phyloP scores from a whole-genome alignment of 2,113 vertebrate species.

The Neofelis nebulosa region DNA sequence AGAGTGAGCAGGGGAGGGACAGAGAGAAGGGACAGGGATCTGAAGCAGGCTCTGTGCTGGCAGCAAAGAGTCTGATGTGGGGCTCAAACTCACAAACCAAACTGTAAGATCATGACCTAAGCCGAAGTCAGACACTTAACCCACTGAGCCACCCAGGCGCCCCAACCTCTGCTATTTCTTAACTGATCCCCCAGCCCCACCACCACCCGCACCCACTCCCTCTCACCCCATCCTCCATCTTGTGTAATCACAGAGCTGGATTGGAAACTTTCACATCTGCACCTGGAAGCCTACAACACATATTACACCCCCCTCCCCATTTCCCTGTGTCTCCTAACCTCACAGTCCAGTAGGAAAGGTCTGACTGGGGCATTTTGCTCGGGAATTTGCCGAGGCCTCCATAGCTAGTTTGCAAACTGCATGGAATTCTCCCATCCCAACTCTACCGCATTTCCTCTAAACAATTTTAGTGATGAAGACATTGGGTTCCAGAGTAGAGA shows the following conservation, averaged over 20 bases:
- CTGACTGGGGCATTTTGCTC: background rate
- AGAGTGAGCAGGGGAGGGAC: background rate
- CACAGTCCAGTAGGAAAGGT: background rate
- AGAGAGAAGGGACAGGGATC: no score
- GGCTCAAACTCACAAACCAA: no score
- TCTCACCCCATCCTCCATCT: fast-evolving
- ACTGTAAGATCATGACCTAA: no score
- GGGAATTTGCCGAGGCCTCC: background rate
- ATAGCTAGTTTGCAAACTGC: background rate
- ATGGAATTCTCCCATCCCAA: background rate
- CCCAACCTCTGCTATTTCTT: background rate
- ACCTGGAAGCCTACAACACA: background rate
- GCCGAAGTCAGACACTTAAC: no score
- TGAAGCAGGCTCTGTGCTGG: no score
- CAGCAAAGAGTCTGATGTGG: no score
- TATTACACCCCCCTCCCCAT: no score
- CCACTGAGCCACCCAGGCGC: background rate
- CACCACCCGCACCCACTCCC: fast-evolving
- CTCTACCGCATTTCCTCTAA: background rate
- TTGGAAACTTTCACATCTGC: background rate
- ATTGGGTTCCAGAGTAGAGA: background rate
- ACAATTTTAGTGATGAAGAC: background rate
- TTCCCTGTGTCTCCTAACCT: background rate
- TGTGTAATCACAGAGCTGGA: background rate
- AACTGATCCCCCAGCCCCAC: fast-evolving